Evolutionary conservation across 2,888 invertebrate genomes (phyloP).

Genomic region (Salpingus planirostris): DNA sequence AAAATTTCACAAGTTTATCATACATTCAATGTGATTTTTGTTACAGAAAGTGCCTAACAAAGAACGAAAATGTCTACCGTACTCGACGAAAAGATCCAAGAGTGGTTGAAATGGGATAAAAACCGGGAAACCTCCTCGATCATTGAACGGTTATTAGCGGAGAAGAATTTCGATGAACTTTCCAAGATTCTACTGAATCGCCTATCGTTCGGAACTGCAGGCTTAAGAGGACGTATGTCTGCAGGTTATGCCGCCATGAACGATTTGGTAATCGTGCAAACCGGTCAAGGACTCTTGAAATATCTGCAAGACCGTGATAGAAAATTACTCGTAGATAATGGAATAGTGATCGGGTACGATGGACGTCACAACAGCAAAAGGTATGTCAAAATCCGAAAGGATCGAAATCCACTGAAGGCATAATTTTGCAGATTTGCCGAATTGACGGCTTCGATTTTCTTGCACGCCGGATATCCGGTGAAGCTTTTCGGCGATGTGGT

Average conservation of each 20-base stretch:
- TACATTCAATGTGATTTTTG: too few relatives aligned
- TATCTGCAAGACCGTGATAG: constrained; percentile 58
- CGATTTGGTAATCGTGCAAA: constrained; percentile 91
- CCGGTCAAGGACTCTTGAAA: constrained; percentile 78
- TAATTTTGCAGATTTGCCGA: constrained; percentile 74
- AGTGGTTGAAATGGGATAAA: constrained; percentile 71
- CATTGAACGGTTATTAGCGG: constrained; percentile 50
- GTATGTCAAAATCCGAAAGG: constrained; percentile 45
- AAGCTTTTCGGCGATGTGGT: constrained; percentile 70
- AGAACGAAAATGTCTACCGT: constrained; percentile 45
- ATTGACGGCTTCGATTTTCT: constrained; percentile 75
- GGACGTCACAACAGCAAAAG: constrained; percentile 85
- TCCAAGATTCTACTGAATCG: constrained; percentile 57
- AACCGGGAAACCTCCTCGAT: constrained; percentile 57
- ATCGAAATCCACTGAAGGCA: constrained; percentile 6
- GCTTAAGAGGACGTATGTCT: constrained; percentile 85
- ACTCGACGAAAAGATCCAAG: constrained; percentile 57
- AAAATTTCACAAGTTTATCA: too few relatives aligned
- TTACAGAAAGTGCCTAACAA: too few relatives aligned
- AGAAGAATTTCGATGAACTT: constrained; percentile 51
- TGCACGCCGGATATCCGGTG: constrained; percentile 57
- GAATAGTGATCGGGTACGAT: constrained; percentile 86
- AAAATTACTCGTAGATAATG: constrained; percentile 51
- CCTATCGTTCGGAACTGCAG: constrained; percentile 87
- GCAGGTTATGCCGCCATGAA: constrained; percentile 93